These are phyloP conservation scores for Tauraco hartlaubi DNA, from an alignment of 2,797 vertebrate genomes.

Conservation along the genomic window DNA sequence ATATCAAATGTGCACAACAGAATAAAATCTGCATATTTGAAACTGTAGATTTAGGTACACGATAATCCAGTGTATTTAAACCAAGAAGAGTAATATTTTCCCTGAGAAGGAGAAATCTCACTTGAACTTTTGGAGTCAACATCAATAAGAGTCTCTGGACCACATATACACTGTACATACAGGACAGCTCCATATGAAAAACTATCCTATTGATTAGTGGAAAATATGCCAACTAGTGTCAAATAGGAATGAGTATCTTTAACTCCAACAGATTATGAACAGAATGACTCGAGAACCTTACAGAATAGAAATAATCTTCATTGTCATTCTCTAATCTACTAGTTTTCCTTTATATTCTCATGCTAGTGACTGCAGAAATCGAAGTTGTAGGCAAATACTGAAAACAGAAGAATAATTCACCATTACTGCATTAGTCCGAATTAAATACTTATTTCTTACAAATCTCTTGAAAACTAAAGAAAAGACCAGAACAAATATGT, in stretches of 20 bases:
- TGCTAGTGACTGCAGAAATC: not conserved
- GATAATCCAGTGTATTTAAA: not conserved
- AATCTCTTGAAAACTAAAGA: not conserved
- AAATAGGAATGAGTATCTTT: not conserved
- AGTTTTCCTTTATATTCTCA: not conserved
- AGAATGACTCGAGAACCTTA: not conserved
- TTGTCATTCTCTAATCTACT: not conserved
- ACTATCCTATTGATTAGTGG: not conserved
- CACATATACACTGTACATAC: too few relatives aligned
- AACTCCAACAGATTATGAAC: not conserved
- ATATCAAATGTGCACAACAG: not conserved
- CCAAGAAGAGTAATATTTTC: not conserved
- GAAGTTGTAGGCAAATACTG: not conserved
- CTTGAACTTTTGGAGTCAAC: not conserved
- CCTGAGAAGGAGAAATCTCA: not conserved
- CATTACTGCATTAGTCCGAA: not conserved
- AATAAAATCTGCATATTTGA: not conserved
- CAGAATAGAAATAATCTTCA: not conserved
- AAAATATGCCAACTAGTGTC: not conserved
- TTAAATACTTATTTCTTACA: constrained; percentile 16
- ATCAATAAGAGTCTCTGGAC: not conserved
- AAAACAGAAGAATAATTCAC: not conserved
- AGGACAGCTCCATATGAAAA: not conserved
- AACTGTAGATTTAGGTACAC: not conserved
- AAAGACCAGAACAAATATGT: not conserved